Evolutionary conservation across 2,113 vertebrate genomes (phyloP).

Genomic region (Caretta caretta): DNA sequence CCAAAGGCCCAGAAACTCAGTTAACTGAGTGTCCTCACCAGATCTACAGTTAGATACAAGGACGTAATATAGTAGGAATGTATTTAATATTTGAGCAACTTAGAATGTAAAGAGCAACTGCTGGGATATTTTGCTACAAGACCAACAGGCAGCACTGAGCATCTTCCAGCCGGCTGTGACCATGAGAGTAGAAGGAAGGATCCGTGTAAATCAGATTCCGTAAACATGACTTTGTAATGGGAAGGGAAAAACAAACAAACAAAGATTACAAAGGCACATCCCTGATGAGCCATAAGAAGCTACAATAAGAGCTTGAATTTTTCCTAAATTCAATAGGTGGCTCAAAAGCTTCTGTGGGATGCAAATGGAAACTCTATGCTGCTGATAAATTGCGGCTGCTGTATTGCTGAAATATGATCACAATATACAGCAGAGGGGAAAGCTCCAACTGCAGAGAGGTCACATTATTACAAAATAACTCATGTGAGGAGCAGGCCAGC

Average conservation of each 20-base stretch:
- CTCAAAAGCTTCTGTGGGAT: background rate
- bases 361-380: rapidly evolving
- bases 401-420: background rate
- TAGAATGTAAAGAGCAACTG: conserved; percentile 21
- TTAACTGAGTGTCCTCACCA: background rate
- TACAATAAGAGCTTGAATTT: background rate
- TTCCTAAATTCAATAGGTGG: background rate
- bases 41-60: background rate
- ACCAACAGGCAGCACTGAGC: conserved; percentile 38
- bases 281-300: background rate
- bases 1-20: background rate
- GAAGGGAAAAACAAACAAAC: background rate
- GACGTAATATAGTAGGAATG: background rate
- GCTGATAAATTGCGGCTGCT: background rate
- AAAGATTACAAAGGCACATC: background rate
- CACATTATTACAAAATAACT: conserved; percentile 24
- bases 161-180: conserved; percentile 3
- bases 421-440: background rate
- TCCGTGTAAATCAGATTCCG: conserved; percentile 43
- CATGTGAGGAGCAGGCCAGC: background rate
- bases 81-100: conserved; percentile 19
- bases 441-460: background rate
- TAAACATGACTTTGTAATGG: background rate
- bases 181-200: background rate
- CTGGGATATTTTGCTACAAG: conserved; percentile 34